These are phyloP conservation scores for Drosophila subobscura DNA, from an alignment of 1,140 invertebrate genomes.

Conservation along the genomic window DNA sequence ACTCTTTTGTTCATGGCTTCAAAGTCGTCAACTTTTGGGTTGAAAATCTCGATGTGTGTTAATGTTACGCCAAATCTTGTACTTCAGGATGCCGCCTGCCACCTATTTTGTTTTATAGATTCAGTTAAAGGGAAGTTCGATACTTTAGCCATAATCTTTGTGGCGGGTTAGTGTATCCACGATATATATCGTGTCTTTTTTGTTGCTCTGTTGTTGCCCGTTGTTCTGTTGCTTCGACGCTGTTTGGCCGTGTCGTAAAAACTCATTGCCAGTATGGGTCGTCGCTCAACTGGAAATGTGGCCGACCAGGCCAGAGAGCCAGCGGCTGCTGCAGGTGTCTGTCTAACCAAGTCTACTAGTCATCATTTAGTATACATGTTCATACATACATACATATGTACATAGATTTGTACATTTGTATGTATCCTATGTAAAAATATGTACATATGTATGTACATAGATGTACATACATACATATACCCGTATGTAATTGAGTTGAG, in stretches of 20 bases:
- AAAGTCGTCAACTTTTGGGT: too few species aligned
- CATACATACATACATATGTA: constrained; percentile 4
- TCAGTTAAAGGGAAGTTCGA: background rate
- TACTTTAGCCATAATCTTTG: background rate
- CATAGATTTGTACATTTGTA: background rate
- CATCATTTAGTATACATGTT: constrained; percentile 15
- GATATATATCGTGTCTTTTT: constrained; percentile 3
- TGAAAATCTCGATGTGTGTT: too few species aligned
- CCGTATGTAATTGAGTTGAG: constrained; percentile 35
- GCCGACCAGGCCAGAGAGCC: constrained; percentile 46
- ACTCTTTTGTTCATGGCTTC: background rate
- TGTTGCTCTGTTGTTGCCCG: constrained; percentile 21
- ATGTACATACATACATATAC: constrained; percentile 18
- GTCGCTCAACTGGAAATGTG: constrained; percentile 77
- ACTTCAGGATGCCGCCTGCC: background rate
- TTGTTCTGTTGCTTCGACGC: constrained; percentile 35
- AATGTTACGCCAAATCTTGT: too few species aligned
- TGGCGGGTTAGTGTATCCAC: background rate
- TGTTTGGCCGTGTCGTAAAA: constrained; percentile 55
- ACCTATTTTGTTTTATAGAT: too few species aligned
- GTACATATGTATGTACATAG: constrained; percentile 4
- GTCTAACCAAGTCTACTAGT: constrained; percentile 39
- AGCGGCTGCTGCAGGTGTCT: constrained; percentile 65
- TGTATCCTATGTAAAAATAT: background rate
- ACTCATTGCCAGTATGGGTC: constrained; percentile 76